Evolutionary conservation across 1,140 invertebrate genomes (phyloP).

Genomic region (Augochlora pura): DNA sequence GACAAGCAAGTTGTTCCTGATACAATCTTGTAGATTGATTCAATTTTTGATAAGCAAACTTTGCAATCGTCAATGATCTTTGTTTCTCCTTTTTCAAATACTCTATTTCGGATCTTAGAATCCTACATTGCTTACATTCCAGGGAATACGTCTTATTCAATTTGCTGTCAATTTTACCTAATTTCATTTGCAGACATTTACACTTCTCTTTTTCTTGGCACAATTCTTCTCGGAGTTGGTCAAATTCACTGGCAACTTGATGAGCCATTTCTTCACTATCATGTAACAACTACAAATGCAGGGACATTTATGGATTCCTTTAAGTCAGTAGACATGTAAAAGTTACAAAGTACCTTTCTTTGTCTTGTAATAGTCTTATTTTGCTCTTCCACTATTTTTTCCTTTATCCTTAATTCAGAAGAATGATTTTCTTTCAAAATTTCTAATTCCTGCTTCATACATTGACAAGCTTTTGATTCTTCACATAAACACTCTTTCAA

Average conservation of each 20-base stretch:
- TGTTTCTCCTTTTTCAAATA: conserved; percentile 55
- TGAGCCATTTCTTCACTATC: conserved; percentile 61
- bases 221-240: conserved; percentile 59
- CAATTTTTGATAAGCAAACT: conserved; percentile 59
- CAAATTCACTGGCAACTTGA: conserved; percentile 63
- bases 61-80: conserved; percentile 58
- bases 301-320: not conserved
- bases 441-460: conserved; percentile 59
- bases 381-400: conserved; percentile 67
- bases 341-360: conserved; percentile 58
- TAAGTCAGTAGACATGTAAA: conserved; percentile 7
- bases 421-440: conserved; percentile 58
- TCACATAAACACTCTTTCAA: conserved; percentile 55
- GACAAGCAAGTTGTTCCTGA: conserved; percentile 43
- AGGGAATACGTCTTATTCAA: conserved; percentile 27
- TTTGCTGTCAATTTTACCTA: conserved; percentile 37
- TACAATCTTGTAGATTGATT: conserved; percentile 44
- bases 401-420: conserved; percentile 66
- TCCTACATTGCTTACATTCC: conserved; percentile 53
- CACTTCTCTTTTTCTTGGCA: conserved; percentile 56
- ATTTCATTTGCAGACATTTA: conserved; percentile 46
- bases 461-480: conserved; percentile 46
- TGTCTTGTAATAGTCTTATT: conserved; percentile 64
- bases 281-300: conserved; percentile 61
- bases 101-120: conserved; percentile 46